Evolutionary conservation across 2,888 invertebrate species (phyloP).

Genomic region (Drosophila phalerata): DNA sequence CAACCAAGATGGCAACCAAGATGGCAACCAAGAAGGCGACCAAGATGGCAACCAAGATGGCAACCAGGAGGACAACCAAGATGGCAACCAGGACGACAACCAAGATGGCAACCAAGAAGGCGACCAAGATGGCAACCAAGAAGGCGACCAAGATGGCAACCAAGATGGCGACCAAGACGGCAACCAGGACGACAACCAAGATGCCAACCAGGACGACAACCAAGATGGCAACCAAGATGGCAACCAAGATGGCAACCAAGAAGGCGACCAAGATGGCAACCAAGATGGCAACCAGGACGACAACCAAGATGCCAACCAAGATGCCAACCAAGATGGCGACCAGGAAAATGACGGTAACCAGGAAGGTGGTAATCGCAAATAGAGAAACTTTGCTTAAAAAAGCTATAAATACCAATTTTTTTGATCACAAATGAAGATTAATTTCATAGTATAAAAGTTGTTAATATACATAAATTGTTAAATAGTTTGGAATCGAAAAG

Average conservation of each 20-base stretch:
- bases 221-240: neutral
- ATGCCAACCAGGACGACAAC: neutral
- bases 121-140: neutral
- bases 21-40: too few species aligned
- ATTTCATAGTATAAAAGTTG: too few species aligned
- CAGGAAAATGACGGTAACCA: neutral
- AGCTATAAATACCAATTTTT: constrained; percentile 9
- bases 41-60: too few species aligned
- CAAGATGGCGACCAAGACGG: neutral
- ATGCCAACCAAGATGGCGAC: neutral
- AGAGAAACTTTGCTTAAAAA: neutral
- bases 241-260: neutral
- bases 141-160: neutral
- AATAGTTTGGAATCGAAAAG: neutral
- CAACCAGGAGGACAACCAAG: neutral
- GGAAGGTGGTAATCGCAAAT: neutral
- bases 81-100: neutral
- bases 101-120: neutral
- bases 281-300: neutral
- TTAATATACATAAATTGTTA: neutral
- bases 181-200: neutral
- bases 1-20: neutral
- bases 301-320: neutral
- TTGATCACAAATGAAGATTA: neutral
- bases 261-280: neutral